Percentiles rank a stretch among this genome's conserved stretches.
Evolutionary conservation across 30 jellyfish, hydroid and myxozoan genomes (phyloP).

Genomic region (Clytia hemisphaerica): DNA sequence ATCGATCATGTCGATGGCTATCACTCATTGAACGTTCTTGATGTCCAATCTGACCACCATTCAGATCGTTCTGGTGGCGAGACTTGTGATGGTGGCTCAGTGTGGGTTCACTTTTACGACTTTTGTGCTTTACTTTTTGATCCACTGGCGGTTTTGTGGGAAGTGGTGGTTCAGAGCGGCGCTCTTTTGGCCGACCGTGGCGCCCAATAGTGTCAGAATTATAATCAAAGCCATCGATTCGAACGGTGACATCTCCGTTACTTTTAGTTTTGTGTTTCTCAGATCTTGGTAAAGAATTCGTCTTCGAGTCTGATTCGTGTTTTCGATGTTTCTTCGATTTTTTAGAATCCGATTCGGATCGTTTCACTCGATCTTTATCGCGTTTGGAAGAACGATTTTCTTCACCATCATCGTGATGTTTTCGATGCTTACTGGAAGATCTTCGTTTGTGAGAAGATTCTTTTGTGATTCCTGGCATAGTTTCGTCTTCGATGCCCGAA

Average conservation of each 20-base stretch:
- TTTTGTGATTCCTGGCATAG: constrained; percentile 14
- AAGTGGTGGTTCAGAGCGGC: constrained; percentile 11
- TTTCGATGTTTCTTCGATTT: not conserved
- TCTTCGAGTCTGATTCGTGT: not conserved
- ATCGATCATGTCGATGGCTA: no score
- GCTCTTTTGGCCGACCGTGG: constrained; percentile 5
- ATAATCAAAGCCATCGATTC: not conserved
- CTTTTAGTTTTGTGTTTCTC: not conserved
- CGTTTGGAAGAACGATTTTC: not conserved
- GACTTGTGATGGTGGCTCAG: not conserved
- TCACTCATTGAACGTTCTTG: constrained; percentile 1
- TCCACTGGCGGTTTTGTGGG: not conserved
- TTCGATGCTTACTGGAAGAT: not conserved
- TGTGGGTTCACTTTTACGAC: not conserved
- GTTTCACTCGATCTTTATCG: not conserved
- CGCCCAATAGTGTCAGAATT: constrained; percentile 10
- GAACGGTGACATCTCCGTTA: no score
- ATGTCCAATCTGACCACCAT: not conserved
- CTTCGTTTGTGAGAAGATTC: not conserved
- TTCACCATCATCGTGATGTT: not conserved
- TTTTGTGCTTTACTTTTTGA: not conserved
- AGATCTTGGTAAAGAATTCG: constrained; percentile 1
- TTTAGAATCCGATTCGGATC: not conserved
- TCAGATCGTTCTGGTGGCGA: not conserved
- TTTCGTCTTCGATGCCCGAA: constrained; percentile 18